Evolutionary conservation across 2,888 invertebrate genomes (phyloP), one percentile per base, ranked within the genome.

Genomic region (Tetramorium bicarinatum): DNA sequence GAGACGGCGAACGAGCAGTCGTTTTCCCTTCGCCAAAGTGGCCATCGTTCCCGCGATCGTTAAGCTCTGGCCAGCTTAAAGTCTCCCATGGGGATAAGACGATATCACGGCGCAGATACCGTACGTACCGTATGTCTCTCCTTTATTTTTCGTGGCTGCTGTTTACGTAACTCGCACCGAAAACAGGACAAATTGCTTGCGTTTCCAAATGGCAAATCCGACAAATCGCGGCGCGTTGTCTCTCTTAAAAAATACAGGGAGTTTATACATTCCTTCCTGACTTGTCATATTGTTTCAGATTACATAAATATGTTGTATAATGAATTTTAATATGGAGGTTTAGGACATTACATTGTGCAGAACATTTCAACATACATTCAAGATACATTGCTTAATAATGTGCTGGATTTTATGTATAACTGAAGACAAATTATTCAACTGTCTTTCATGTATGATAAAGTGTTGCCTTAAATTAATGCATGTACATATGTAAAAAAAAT

Each of bases 21-120:
- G 77, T 82, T 87, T 75, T 77, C 76, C 38, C 61, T 87, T 52
- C 54, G 44, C 79, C 79, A 76, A 84, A 85, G 62, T 82, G 82
- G 80, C 85, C 61, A 59, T 85, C 84, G 81, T 84, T 84, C 44
- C 61, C 21, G 38, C 77, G 88, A 88, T 85, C 88, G 85, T 87
- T 87, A 83, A 88, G 77, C 80, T 47, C 21, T 54, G 80, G 72
- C 67, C 76, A 29, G 64, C 83, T 86, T 84, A 84, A 87, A 84
- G 84, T 84, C 82, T 76, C 84, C 84, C 81, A 3, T 52, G 86
- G 61, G 75, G 88, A 88, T 86, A 87, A 87, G 86, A 81, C 84
- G 74, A 74, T 83, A 82, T 87, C 85, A 61, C 77, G 15, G 34
- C 41, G 52, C 18, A 71, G 38, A 29, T 59, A 67, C 67, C 67